A percentile compares a stretch with the other conserved stretches of the same genome.
These are phyloP conservation scores for Chiropotes sagulatus DNA, from an alignment of 2,797 vertebrate genomes.

Conservation along the genomic window DNA sequence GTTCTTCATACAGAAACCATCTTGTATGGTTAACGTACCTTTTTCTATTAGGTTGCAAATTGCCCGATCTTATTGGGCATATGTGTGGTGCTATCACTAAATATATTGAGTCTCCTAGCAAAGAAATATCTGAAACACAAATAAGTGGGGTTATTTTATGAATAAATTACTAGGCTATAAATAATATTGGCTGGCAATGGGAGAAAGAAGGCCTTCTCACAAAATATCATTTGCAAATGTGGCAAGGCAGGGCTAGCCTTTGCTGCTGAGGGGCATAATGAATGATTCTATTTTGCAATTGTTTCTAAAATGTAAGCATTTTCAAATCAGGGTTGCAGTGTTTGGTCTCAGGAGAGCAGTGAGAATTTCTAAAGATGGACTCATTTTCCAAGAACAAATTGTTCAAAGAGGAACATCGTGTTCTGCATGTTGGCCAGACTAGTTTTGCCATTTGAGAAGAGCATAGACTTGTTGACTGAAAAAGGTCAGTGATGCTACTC, in stretches of 20 bases:
- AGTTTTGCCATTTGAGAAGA: not conserved
- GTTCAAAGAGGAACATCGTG: conserved; percentile 12
- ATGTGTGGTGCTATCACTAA: conserved; percentile 41
- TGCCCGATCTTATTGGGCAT: conserved; percentile 22
- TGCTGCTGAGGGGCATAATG: not conserved
- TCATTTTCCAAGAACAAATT: conserved; percentile 56
- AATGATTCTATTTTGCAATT: conserved; percentile 53
- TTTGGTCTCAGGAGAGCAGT: conserved; percentile 58
- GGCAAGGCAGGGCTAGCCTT: not conserved
- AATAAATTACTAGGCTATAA: conserved; percentile 54
- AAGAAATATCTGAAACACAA: conserved; percentile 56
- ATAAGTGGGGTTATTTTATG: conserved; percentile 25
- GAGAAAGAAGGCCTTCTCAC: conserved; percentile 27
- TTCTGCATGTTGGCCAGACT: not conserved
- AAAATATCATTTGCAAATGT: conserved; percentile 53
- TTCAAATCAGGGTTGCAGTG: conserved; percentile 40
- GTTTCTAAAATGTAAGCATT: conserved; percentile 67
- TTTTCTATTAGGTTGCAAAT: conserved; percentile 57
- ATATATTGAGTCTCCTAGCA: conserved; percentile 19
- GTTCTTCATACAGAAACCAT: not conserved
- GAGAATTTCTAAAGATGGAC: conserved; percentile 59
- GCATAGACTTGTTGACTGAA: not conserved
- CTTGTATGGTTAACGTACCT: not conserved
- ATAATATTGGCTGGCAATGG: conserved; percentile 47
- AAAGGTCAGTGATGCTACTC: not conserved